A percentile compares a stretch with the other conserved stretches of the same genome.
phyloP scores from a whole-genome alignment of 2,888 invertebrate genomes.

The Cosmia trapezina region DNA sequence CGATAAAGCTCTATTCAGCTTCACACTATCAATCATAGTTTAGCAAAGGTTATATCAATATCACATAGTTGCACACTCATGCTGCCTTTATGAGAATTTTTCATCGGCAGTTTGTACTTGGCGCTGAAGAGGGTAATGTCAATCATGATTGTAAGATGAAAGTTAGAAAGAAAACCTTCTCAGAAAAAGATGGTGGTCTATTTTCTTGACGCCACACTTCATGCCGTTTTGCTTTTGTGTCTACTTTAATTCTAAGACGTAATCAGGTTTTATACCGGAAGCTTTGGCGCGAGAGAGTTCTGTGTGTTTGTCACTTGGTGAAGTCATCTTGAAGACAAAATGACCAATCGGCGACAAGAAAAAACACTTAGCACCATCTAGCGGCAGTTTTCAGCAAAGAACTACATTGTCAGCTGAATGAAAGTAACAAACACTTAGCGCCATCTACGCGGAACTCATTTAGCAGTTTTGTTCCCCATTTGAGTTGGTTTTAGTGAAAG shows the following conservation, averaged over 20 bases:
- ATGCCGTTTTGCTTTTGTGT: neutral
- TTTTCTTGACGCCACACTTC: conserved; percentile 30
- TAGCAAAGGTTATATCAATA: conserved; percentile 86
- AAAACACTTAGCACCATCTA: too few species aligned
- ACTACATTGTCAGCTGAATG: too few species aligned
- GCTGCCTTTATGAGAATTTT: conserved; percentile 79
- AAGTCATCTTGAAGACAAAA: too few species aligned
- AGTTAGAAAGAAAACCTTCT: conserved; percentile 36
- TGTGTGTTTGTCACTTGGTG: too few species aligned
- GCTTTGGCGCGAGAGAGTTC: too few species aligned
- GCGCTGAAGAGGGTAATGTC: conserved; percentile 73
- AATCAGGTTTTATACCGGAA: too few species aligned
- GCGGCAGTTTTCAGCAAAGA: too few species aligned
- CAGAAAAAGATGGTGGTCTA: conserved; percentile 23
- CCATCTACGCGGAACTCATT: too few species aligned
- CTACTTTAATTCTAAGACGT: neutral
- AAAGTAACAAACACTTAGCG: too few species aligned
- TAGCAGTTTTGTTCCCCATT: neutral
- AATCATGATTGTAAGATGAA: conserved; percentile 68
- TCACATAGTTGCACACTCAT: conserved; percentile 84
- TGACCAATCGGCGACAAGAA: too few species aligned
- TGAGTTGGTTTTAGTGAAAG: neutral
- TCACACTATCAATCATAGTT: conserved; percentile 89
- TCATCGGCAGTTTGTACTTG: conserved; percentile 71
- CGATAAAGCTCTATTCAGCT: conserved; percentile 82